phyloP scores from a whole-genome alignment of 2,797 vertebrate genomes.

The Hapalemur alaotrensis region DNA sequence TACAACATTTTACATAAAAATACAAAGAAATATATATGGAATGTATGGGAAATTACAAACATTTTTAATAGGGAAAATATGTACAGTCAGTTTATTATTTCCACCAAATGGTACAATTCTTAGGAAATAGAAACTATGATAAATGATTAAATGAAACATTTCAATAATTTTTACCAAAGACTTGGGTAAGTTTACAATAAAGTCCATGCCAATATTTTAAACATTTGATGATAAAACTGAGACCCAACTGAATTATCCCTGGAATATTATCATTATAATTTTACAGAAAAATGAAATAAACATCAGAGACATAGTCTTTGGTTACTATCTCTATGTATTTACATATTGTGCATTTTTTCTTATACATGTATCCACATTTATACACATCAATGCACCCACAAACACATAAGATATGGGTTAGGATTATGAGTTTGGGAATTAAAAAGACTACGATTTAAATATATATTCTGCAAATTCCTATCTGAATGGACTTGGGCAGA shows the following conservation, averaged over 20 bases:
- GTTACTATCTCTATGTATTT: not conserved
- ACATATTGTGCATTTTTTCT: not conserved
- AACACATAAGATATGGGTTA: not conserved
- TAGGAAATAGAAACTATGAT: not conserved
- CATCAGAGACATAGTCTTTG: not conserved
- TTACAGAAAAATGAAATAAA: constrained; percentile 39
- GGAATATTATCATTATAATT: not conserved
- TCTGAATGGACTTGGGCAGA: not conserved
- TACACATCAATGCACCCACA: not conserved
- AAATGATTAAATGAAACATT: constrained; percentile 5
- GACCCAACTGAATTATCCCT: not conserved
- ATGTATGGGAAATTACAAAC: not conserved
- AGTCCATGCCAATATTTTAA: not conserved
- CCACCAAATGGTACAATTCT: not conserved
- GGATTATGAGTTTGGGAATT: not conserved
- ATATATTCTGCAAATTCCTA: not conserved
- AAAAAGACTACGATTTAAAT: not conserved
- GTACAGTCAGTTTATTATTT: constrained; percentile 4
- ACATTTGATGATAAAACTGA: not conserved
- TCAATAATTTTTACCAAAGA: constrained; percentile 30
- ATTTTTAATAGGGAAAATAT: constrained; percentile 7
- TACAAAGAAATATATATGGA: not conserved
- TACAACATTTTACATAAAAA: not conserved
- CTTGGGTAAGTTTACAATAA: not conserved
- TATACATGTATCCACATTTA: not conserved